These are phyloP conservation scores for Moxostoma hubbsi DNA, from an alignment of 2,797 vertebrate species.

Conservation along the genomic window DNA sequence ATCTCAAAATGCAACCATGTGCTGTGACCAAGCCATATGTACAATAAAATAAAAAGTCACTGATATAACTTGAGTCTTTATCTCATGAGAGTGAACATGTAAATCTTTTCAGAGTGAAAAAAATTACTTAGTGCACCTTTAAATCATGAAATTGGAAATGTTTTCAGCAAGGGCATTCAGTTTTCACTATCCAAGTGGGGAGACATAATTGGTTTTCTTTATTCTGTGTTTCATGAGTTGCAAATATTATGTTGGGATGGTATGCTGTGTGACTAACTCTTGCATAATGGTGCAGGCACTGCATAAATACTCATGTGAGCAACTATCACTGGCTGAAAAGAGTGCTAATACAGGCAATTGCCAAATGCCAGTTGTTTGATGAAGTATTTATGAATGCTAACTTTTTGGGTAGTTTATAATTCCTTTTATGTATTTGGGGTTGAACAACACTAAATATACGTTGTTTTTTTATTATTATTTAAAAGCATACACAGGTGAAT, in stretches of 20 bases:
- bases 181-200: constrained; percentile 13
- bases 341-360: neutral
- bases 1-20: too few species aligned
- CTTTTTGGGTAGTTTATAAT: neutral
- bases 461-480: neutral
- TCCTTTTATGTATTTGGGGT: constrained; percentile 43
- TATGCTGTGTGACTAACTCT: constrained; percentile 40
- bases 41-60: too few species aligned
- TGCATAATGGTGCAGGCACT: constrained; percentile 43
- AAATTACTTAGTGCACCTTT: constrained; percentile 5
- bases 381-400: constrained; percentile 40
- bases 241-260: constrained; percentile 44
- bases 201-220: constrained; percentile 9
- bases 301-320: constrained; percentile 45
- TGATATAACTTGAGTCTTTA: too few species aligned
- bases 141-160: neutral
- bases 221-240: constrained; percentile 34
- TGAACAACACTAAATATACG: neutral
- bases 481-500: neutral
- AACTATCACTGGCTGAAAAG: constrained; percentile 41
- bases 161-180: neutral
- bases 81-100: too few species aligned
- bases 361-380: constrained; percentile 27
- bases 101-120: too few species aligned
- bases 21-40: too few species aligned